Percentiles rank a stretch among this genome's conserved stretches.
These are phyloP conservation scores for Myiagra hebetior DNA, from an alignment of 2,113 vertebrate genomes.

Conservation along the genomic window DNA sequence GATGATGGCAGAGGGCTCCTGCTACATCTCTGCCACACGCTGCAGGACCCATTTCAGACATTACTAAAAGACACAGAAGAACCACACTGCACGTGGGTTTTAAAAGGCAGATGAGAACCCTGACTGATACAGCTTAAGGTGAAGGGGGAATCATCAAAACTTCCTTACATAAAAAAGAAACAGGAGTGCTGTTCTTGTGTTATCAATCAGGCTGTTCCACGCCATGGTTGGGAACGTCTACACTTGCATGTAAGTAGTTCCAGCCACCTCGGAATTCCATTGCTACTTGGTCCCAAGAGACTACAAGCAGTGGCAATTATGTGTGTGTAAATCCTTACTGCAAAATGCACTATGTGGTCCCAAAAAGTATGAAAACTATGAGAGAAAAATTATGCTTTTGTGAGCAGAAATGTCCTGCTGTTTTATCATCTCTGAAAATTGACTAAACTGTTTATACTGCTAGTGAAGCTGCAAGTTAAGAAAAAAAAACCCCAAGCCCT, in stretches of 20 bases:
- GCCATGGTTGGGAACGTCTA: not conserved
- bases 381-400: not conserved
- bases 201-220: not conserved
- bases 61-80: not conserved
- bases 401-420: not conserved
- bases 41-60: not conserved
- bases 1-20: not conserved
- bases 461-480: not conserved
- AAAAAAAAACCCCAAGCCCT: fast-evolving
- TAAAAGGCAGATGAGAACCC: not conserved
- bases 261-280: not conserved
- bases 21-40: fast-evolving
- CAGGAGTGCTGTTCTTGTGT: not conserved
- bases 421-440: not conserved
- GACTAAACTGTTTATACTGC: not conserved
- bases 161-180: not conserved
- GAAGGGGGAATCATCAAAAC: not conserved
- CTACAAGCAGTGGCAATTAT: not conserved
- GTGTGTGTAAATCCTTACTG: not conserved
- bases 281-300: not conserved
- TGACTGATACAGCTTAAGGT: not conserved
- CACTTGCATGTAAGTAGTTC: not conserved
- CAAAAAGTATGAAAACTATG: not conserved
- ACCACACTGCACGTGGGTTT: fast-evolving
- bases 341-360: not conserved